Evolutionary conservation across 2,797 vertebrate species (phyloP).

Genomic region (Cryptoblepharus egeriae): DNA sequence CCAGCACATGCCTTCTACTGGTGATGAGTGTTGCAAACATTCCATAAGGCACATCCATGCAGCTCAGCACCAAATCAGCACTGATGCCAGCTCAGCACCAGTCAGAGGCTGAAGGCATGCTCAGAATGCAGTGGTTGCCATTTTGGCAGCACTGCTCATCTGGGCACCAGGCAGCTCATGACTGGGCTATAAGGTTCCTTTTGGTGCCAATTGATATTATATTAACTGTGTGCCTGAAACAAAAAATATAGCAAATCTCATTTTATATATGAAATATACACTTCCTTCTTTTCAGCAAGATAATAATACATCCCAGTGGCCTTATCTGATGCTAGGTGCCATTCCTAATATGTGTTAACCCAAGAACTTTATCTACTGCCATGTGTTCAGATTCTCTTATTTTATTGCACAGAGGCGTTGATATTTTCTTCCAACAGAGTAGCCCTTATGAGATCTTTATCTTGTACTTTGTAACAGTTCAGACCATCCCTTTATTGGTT

Average conservation of each 20-base stretch:
- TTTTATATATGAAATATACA: not conserved
- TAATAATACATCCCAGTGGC: accelerated
- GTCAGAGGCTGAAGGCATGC: no score
- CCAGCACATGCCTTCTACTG: no score
- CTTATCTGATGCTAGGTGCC: not conserved
- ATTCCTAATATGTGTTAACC: accelerated
- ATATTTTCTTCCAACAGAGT: conserved; percentile 8
- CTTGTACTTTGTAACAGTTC: not conserved
- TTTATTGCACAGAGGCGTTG: not conserved
- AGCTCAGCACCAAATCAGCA: no score
- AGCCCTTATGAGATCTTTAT: not conserved
- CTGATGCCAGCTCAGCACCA: no score
- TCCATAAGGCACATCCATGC: no score
- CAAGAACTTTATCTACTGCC: not conserved
- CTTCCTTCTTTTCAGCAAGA: not conserved
- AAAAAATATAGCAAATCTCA: not conserved
- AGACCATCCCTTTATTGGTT: accelerated
- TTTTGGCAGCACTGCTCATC: no score
- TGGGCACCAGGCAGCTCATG: no score
- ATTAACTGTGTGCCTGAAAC: not conserved
- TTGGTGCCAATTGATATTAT: not conserved
- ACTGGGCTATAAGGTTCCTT: no score
- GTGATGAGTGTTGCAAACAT: no score
- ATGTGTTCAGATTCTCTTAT: not conserved
- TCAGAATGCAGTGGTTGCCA: no score